Conservation (phyloP, 2,888 invertebrate genomes). For the Dicyrtomina minuta region DNA sequence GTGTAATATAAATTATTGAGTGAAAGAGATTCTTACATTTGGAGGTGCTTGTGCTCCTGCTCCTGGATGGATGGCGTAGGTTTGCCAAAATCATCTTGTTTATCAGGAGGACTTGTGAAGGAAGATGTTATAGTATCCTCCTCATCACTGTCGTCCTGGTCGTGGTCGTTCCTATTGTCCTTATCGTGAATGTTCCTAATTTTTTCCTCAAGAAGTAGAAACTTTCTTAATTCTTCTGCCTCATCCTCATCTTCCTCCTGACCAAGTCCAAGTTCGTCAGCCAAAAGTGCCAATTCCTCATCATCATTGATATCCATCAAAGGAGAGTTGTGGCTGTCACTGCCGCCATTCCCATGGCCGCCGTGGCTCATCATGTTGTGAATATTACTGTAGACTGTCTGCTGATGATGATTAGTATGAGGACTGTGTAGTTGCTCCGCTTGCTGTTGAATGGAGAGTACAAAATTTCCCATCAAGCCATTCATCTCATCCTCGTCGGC, state of each 20-base stretch:
- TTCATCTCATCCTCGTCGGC: no score
- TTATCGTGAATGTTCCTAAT: constrained; percentile 24
- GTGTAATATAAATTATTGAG: no score
- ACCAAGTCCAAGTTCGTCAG: constrained; percentile 50
- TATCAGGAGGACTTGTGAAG: neutral
- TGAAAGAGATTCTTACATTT: neutral
- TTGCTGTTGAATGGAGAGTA: neutral
- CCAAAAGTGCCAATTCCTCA: constrained; percentile 51
- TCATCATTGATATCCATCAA: constrained; percentile 37
- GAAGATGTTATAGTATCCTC: neutral
- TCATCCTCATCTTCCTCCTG: constrained; percentile 48
- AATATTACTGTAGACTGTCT: neutral
- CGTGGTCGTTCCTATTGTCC: neutral
- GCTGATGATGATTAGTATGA: neutral
- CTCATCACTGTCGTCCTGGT: neutral
- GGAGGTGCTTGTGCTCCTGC: neutral
- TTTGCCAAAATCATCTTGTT: constrained; percentile 9
- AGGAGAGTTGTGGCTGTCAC: neutral
- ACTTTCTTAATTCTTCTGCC: constrained; percentile 29
- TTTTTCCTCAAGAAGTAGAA: constrained; percentile 31
- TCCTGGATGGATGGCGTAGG: no score
- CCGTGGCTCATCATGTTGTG: neutral
- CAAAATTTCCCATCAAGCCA: no score
- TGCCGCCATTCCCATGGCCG: constrained; percentile 6
- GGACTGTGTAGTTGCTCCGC: neutral